Percentiles rank a stretch among this genome's conserved stretches.
phyloP scores from a whole-genome alignment of 2,888 invertebrate species.

The Acanthosepion pharaonis region DNA sequence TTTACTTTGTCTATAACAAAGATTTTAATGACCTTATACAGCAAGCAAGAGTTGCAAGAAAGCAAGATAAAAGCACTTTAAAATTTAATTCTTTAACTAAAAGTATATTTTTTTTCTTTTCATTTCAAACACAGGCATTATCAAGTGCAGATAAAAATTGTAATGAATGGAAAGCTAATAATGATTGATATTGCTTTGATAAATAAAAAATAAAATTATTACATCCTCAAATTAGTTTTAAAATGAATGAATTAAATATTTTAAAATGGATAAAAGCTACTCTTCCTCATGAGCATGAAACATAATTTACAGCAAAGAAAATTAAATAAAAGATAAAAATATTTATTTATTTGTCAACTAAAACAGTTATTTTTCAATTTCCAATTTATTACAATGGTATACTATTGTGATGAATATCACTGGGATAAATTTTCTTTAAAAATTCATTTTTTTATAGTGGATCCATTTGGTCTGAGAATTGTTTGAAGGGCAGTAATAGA shows the following conservation, averaged over 20 bases:
- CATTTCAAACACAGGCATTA: neutral
- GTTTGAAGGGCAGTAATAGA: neutral
- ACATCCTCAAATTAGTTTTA: neutral
- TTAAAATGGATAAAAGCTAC: neutral
- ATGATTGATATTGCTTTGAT: neutral
- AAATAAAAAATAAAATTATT: neutral
- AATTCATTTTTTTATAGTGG: neutral
- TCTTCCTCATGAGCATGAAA: neutral
- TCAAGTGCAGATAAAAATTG: neutral
- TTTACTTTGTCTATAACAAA: neutral
- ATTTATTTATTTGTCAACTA: neutral
- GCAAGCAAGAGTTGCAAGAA: neutral
- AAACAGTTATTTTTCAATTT: neutral
- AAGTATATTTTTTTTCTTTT: neutral
- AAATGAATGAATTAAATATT: neutral
- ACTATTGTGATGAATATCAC: neutral
- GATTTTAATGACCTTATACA: slow-evolving; percentile 7
- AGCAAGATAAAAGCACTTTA: slow-evolving; percentile 21
- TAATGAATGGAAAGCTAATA: neutral
- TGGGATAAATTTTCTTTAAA: neutral
- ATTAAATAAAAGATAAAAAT: neutral
- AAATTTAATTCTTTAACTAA: neutral
- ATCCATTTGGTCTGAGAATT: neutral
- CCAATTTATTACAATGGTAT: neutral
- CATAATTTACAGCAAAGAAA: neutral